phyloP scores from a whole-genome alignment of 1,140 invertebrate genomes.

The Apis laboriosa region DNA sequence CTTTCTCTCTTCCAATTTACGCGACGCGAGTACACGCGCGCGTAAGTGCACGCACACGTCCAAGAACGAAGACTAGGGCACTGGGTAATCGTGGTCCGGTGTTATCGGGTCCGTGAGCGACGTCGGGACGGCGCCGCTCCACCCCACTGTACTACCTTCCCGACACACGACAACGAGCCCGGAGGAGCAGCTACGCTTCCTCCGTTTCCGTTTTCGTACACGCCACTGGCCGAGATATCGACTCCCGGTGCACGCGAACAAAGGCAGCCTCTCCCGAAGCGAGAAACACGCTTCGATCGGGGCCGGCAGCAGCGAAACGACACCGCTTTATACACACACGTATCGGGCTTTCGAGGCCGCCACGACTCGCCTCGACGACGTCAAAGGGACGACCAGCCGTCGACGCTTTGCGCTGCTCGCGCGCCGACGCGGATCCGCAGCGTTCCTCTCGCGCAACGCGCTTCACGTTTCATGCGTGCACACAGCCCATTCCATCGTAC shows the following conservation, averaged over 20 bases:
- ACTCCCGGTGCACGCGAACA: background rate
- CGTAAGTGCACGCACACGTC: too few species aligned
- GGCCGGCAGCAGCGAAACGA: background rate
- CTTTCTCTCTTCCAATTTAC: too few species aligned
- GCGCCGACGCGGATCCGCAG: conserved; percentile 78
- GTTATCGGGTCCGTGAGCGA: conserved; percentile 17
- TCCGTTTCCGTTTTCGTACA: conserved; percentile 26
- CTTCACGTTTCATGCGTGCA: conserved; percentile 26
- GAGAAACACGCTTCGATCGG: background rate
- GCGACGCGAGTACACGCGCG: too few species aligned
- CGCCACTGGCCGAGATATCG: background rate
- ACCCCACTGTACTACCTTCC: conserved; percentile 18
- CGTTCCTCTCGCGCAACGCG: conserved; percentile 57
- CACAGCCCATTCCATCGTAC: conserved; percentile 25
- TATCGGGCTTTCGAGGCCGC: background rate
- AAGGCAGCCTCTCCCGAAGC: background rate
- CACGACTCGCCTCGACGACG: conserved; percentile 76
- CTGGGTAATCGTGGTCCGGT: conserved; percentile 23
- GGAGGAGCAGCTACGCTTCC: background rate
- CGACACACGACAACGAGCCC: background rate
- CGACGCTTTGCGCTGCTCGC: conserved; percentile 76
- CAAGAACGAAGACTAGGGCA: conserved; percentile 2
- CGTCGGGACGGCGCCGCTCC: conserved; percentile 41
- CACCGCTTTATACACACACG: background rate
- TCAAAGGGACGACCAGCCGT: conserved; percentile 78